These are phyloP conservation scores for Drosophila azteca DNA, from an alignment of 1,140 invertebrate genomes.

Conservation along the genomic window DNA sequence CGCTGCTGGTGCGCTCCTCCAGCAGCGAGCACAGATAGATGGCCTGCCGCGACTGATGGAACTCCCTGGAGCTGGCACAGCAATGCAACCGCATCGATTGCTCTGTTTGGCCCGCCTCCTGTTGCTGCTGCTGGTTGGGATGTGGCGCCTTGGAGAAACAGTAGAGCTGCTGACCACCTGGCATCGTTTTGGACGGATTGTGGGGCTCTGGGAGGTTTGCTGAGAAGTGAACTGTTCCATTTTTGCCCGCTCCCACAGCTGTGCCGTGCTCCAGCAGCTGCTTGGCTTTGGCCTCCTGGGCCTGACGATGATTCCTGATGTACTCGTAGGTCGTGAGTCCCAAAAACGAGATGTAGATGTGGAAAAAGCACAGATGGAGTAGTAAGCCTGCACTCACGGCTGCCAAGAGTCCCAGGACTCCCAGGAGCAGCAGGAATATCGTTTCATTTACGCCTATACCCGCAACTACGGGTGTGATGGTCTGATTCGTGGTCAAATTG, in stretches of 20 bases:
- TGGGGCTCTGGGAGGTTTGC: slow-evolving; percentile 40
- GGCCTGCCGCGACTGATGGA: slow-evolving; percentile 70
- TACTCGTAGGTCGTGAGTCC: slow-evolving; percentile 96
- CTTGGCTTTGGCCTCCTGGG: slow-evolving; percentile 73
- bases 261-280: slow-evolving; percentile 49
- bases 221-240: slow-evolving; percentile 44
- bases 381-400: slow-evolving; percentile 91
- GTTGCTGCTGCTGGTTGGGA: slow-evolving; percentile 56
- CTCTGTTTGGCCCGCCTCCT: slow-evolving; percentile 36
- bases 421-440: slow-evolving; percentile 87
- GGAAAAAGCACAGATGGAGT: slow-evolving; percentile 94
- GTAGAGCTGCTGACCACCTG: slow-evolving; percentile 60
- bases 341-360: slow-evolving; percentile 93
- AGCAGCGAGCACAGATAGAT: slow-evolving; percentile 80
- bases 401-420: slow-evolving; percentile 88
- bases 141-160: slow-evolving; percentile 73
- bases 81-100: slow-evolving; percentile 62
- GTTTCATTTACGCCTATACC: slow-evolving; percentile 84
- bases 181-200: slow-evolving; percentile 71
- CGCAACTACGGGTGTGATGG: slow-evolving; percentile 43
- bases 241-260: slow-evolving; percentile 25
- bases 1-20: slow-evolving; percentile 57
- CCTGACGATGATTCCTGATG: slow-evolving; percentile 87
- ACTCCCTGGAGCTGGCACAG: slow-evolving; percentile 75
- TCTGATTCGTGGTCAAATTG: slow-evolving; percentile 37